Base-by-base conservation (phyloP, 2,888 invertebrate genomes). In the Cephus sareptanus region DNA sequence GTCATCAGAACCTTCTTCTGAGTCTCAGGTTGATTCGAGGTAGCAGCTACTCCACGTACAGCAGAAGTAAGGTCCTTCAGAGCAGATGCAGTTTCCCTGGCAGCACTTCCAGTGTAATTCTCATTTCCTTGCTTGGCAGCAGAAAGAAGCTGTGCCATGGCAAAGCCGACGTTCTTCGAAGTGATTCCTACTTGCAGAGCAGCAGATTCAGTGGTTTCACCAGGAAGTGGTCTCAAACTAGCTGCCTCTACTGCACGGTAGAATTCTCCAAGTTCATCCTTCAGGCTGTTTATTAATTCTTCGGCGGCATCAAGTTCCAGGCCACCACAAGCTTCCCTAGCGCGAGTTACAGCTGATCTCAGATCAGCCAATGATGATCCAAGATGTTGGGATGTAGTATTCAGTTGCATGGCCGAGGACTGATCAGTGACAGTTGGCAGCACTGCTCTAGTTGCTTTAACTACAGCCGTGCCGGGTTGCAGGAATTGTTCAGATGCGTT, bases 221-320 rank as follows among this genome's bases (percentile, higher is more conserved):
- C 98, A 0, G 98, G 98, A 83, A 98, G 92, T 0, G 98, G 97
- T 79, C 95, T 93, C 70, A 98, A 92, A 34, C 94, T 94, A 79
- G 95, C 94, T 0, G 94, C 94, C 37, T 95, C 92, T 0, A 97
- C 96, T 0, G 97, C 96, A 80, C 94, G 94, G 77, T 96, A 95
- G 82, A 97, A 95, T 85, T 97, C 97, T 35, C 95, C 94, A 33
- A 99, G 92, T 85, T 99, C 98, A 68, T 94, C 94, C 87, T 97
- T 96, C 73, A 99, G 92, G 70, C 95, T 95, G 13, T 94, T 93
- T 70, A 98, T 95, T 78, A 97, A 94, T 85, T 97, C 97, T 0
- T 97, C 93, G 0, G 98, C 98, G 0, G 96, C 96, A 84, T 98
- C 97, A 81, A 98, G 91, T 86, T 98, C 98, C 80, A 97, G 92